Percentiles rank a stretch among this genome's conserved stretches.
Conservation (phyloP, 2,888 invertebrate genomes). For the Malthinus flaveolus region DNA sequence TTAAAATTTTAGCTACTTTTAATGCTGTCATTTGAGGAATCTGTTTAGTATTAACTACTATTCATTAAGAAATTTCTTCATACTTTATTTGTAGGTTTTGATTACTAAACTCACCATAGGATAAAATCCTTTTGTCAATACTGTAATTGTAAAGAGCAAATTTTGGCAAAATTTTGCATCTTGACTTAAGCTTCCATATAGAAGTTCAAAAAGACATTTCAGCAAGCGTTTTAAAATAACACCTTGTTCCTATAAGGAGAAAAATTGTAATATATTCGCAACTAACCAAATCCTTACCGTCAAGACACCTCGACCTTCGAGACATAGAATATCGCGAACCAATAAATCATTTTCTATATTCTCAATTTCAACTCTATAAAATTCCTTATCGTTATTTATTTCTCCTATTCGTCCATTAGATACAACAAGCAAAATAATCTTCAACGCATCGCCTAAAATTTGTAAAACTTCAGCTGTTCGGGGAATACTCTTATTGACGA, state of each 20-base stretch:
- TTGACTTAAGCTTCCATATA: slow-evolving; percentile 9
- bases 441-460: slow-evolving; percentile 13
- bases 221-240: slow-evolving; percentile 1
- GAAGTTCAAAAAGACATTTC: slow-evolving; percentile 5
- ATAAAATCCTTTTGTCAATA: slow-evolving; percentile 5
- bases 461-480: neutral
- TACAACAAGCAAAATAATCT: slow-evolving; percentile 6
- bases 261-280: neutral
- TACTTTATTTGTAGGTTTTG: too few relatives aligned
- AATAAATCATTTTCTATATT: slow-evolving; percentile 9
- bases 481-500: slow-evolving; percentile 10
- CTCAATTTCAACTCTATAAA: slow-evolving; percentile 12
- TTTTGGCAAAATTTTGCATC: slow-evolving; percentile 16
- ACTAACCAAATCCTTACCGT: neutral
- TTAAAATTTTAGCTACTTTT: too few relatives aligned
- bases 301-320: neutral
- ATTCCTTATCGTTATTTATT: slow-evolving; percentile 4
- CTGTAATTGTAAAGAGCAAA: slow-evolving; percentile 15
- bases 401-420: slow-evolving; percentile 3
- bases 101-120: neutral
- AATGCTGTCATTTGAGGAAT: too few relatives aligned
- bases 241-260: slow-evolving; percentile 11
- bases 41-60: too few relatives aligned
- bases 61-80: too few relatives aligned
- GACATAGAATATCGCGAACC: neutral